Base-by-base conservation (phyloP, 2,888 invertebrate species). In the Melanophora roralis region DNA sequence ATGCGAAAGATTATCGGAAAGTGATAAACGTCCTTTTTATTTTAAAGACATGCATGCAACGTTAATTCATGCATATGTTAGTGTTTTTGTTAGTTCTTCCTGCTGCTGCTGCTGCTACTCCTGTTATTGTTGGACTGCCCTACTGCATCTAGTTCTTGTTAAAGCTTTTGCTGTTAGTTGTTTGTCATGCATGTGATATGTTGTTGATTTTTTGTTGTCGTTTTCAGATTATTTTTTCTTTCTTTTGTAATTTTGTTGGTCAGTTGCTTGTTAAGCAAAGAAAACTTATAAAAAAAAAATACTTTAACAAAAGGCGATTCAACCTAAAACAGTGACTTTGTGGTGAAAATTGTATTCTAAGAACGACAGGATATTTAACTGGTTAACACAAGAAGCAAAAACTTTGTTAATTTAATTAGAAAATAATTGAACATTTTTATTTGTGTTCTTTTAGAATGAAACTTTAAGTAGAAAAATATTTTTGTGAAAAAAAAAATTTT, bases 21-120 rank as follows among this genome's bases (percentile, higher is more conserved):
- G 80, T 80, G 80, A 80, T 80, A 80, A 80, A 80, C 80, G 76
- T 80, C 80, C 80, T 76, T 80, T 80, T 80, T 80, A 75, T 67
- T 80, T 80, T 80, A 80, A 80, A 80, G 80, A 80, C 80, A 80
- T 76, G 80, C 80, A 80, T 80, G 80, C 80, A 80, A 80, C 80
- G 76, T 80, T 80, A 76, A 36, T 68, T 73, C 80, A 80, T 80
- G 80, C 80, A 80, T 80, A 76, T 62, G 75, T 69, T 75, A 64
- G 49, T 27, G 27, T 49, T 74, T 64, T 71, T 62, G 43, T 43
- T 59, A 64, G 51, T 51, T 16, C 47, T 71, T 76, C 27, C 77
- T 59, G 19, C 21, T 62, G 76, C 74, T 79, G 71, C 27, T 83
- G 60, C 40, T 69, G 38, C 38, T 75, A 69, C 68, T 83, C 55